Conservation (phyloP, 2,888 invertebrate species). For the Protodeltote pygarga region DNA sequence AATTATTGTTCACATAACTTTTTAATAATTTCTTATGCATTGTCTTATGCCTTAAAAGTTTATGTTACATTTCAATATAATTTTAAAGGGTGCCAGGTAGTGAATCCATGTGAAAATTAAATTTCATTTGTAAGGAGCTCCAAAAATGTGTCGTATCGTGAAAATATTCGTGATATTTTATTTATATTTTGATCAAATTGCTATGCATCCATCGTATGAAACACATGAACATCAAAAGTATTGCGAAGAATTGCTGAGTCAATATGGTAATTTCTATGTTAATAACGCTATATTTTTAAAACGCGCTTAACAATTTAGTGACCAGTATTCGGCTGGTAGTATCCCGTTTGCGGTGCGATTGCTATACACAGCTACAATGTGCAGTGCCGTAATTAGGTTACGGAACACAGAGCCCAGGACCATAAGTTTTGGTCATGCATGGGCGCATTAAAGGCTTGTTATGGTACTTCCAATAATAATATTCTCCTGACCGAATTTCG, state of each 20-base stretch:
- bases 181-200: constrained; percentile 18
- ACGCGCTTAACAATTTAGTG: too few relatives aligned
- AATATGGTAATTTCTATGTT: constrained; percentile 67
- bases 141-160: constrained; percentile 17
- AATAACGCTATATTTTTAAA: too few relatives aligned
- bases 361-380: too few relatives aligned
- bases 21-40: constrained; percentile 1
- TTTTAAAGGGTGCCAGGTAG: constrained; percentile 5
- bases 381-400: too few relatives aligned
- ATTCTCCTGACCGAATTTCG: too few relatives aligned
- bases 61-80: neutral
- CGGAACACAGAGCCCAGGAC: too few relatives aligned
- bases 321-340: too few relatives aligned
- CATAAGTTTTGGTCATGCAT: too few relatives aligned
- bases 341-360: too few relatives aligned
- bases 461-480: too few relatives aligned
- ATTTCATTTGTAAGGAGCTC: constrained; percentile 12
- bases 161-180: constrained; percentile 26
- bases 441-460: too few relatives aligned
- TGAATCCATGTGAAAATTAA: neutral
- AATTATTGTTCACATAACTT: neutral
- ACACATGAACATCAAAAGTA: constrained; percentile 46
- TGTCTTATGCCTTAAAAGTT: neutral
- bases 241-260: constrained; percentile 65
- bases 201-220: constrained; percentile 27